Evolutionary conservation across 2,113 vertebrate species (phyloP).

Genomic region (Gymnocephalus cernua): DNA sequence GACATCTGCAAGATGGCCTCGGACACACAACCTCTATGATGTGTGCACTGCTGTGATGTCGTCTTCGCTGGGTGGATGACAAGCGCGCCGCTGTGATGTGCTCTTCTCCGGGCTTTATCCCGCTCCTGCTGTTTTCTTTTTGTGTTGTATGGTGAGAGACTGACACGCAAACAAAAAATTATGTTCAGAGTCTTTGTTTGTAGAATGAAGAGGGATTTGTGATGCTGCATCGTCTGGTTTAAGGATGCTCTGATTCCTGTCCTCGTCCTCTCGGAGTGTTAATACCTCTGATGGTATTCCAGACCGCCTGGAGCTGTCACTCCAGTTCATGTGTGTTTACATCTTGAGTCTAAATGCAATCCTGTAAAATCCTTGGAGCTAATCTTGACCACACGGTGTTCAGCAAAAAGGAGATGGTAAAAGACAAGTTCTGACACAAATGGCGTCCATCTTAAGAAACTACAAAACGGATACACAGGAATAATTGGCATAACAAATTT

Average conservation of each 20-base stretch:
- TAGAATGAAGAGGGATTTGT: not conserved
- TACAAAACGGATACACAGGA: not conserved
- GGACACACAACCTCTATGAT: constrained; percentile 67
- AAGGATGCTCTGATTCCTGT: not conserved
- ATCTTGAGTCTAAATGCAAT: not conserved
- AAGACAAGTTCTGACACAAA: not conserved
- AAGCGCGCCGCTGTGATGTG: constrained; percentile 42
- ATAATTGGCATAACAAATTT: not conserved
- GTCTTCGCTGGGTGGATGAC: constrained; percentile 44
- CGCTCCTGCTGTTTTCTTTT: constrained; percentile 42
- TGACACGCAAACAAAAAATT: constrained; percentile 27
- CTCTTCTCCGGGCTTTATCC: constrained; percentile 27
- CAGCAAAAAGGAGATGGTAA: not conserved
- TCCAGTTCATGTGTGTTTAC: constrained; percentile 4
- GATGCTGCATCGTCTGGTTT: not conserved
- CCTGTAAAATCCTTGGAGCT: not conserved
- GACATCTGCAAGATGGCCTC: constrained; percentile 81
- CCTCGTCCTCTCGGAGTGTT: not conserved
- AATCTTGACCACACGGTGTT: not conserved
- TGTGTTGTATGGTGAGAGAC: not conserved
- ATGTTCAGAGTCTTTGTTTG: constrained; percentile 31
- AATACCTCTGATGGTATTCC: fast-evolving
- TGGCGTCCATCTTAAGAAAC: not conserved
- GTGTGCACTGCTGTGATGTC: constrained; percentile 51
- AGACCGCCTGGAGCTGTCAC: constrained; percentile 4